Evolutionary conservation across 2,797 vertebrate genomes (phyloP).

Genomic region (Gila robusta): DNA sequence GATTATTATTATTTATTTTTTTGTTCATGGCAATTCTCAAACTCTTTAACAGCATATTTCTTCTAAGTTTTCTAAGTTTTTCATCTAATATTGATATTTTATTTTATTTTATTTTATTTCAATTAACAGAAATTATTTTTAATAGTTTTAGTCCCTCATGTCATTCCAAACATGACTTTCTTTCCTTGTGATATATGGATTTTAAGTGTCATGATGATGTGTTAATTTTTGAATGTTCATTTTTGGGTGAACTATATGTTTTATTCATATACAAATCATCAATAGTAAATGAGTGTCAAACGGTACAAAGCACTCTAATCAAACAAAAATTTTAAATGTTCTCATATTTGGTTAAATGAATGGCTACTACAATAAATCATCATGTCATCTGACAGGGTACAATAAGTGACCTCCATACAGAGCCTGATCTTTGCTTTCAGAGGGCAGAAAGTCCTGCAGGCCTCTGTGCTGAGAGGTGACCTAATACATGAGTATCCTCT

Average conservation of each 20-base stretch:
- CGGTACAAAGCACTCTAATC: not conserved
- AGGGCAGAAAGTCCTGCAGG: conserved; percentile 17
- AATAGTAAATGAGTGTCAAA: not conserved
- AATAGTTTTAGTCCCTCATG: not conserved
- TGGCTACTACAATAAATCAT: conserved; percentile 4
- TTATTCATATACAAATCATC: not conserved
- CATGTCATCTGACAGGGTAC: not conserved
- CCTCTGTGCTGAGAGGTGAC: conserved; percentile 36
- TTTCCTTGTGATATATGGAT: not conserved
- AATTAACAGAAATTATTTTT: not conserved
- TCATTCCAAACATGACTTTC: not conserved
- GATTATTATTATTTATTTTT: not conserved
- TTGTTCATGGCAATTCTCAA: not conserved
- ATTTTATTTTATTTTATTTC: too few species aligned
- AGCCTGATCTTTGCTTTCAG: conserved; percentile 26
- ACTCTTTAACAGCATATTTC: too few species aligned
- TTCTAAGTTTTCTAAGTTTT: too few species aligned
- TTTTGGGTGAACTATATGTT: not conserved
- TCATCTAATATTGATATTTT: too few species aligned
- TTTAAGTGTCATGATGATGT: not conserved
- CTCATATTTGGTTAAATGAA: conserved; percentile 6
- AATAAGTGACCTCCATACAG: conserved; percentile 6
- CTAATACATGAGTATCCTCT: conserved; percentile 47
- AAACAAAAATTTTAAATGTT: not conserved
- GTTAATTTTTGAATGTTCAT: not conserved